Conservation (phyloP, 1,140 invertebrate genomes). For the Yoshiicerus persimilis region DNA sequence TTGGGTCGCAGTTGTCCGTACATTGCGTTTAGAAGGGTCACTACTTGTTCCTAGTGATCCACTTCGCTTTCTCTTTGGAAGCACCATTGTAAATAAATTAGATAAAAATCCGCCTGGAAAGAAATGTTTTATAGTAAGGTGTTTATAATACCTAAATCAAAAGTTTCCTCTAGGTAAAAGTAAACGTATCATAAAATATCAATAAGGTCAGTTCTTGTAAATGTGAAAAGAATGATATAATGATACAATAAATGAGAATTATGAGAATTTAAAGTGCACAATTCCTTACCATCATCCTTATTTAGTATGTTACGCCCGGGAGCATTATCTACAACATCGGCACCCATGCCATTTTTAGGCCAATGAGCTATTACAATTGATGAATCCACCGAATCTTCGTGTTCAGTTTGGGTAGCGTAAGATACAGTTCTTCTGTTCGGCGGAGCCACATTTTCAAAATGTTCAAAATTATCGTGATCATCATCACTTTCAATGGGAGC, state of each 20-base stretch:
- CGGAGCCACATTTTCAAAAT: background rate
- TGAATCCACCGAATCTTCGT: constrained; percentile 29
- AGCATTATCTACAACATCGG: background rate
- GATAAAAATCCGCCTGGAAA: background rate
- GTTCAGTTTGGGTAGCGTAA: constrained; percentile 26
- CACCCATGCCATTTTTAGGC: background rate
- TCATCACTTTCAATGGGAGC: background rate
- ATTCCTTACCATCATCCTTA: background rate
- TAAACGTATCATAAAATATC: no score
- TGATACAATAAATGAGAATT: no score
- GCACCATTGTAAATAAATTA: background rate
- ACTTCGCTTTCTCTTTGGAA: background rate
- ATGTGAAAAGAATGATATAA: no score
- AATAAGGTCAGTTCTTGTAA: background rate
- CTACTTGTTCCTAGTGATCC: background rate
- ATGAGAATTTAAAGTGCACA: background rate
- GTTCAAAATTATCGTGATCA: background rate
- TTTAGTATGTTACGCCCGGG: background rate
- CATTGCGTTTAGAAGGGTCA: background rate
- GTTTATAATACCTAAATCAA: background rate
- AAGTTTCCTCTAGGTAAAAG: no score
- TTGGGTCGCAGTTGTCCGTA: constrained; percentile 21
- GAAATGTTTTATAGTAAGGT: background rate
- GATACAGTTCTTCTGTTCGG: background rate
- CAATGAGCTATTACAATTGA: background rate